Percentiles rank a stretch among this genome's conserved stretches.
Evolutionary conservation across 2,113 vertebrate genomes (phyloP).

Genomic region (Salvelinus sp.): DNA sequence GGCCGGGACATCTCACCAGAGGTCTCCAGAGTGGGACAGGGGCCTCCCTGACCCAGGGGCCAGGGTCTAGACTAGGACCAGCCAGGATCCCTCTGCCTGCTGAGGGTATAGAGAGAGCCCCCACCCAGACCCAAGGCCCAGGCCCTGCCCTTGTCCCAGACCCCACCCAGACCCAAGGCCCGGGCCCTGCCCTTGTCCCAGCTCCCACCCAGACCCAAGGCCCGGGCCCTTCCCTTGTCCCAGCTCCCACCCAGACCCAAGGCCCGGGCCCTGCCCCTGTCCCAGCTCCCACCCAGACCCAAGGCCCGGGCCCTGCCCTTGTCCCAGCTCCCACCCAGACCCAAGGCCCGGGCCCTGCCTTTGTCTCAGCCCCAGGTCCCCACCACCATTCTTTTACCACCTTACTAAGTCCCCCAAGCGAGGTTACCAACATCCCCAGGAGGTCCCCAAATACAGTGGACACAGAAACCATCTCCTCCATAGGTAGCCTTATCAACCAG

Average conservation of each 20-base stretch:
- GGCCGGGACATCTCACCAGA: constrained; percentile 50
- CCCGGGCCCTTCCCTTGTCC: not conserved
- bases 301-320: not conserved
- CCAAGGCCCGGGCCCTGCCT: not conserved
- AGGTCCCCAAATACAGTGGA: constrained; percentile 70
- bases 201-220: constrained; percentile 4
- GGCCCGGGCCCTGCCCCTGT: not conserved
- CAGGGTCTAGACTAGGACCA: constrained; percentile 51
- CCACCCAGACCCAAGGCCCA: constrained; percentile 28
- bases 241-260: constrained; percentile 17
- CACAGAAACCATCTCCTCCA: constrained; percentile 81
- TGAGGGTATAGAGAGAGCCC: constrained; percentile 52
- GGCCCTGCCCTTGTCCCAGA: constrained; percentile 7
- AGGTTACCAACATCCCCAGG: not conserved
- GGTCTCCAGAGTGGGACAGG: constrained; percentile 49
- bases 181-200: not conserved
- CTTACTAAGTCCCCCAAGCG: not conserved
- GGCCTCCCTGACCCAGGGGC: constrained; percentile 11
- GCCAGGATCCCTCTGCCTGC: constrained; percentile 66
- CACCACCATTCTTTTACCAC: not conserved
- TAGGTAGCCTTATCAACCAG: constrained; percentile 87
- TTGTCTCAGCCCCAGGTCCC: not conserved
- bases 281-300: constrained; percentile 9
- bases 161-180: constrained; percentile 9
- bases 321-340: constrained; percentile 17